Percentiles rank a stretch among this genome's conserved stretches.
Evolutionary conservation across 2,888 invertebrate genomes (phyloP).

Genomic region (Heliothis peltigera): DNA sequence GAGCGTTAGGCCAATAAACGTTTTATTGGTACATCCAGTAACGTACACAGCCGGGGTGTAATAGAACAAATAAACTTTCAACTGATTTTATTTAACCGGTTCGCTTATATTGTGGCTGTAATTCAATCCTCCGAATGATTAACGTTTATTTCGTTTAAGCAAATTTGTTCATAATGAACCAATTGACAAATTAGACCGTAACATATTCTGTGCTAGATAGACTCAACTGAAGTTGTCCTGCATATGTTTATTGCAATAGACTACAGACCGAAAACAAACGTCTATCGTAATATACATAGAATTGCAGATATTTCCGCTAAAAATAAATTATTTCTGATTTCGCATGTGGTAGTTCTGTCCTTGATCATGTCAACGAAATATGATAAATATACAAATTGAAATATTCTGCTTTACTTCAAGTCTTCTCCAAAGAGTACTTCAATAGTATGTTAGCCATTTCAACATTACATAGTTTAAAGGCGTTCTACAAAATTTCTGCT

Average conservation of each 20-base stretch:
- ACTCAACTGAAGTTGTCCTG: too few relatives aligned
- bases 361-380: constrained; percentile 20
- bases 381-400: constrained; percentile 16
- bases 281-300: too few relatives aligned
- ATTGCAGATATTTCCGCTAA: too few relatives aligned
- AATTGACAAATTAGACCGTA: constrained; percentile 9
- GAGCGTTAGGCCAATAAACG: constrained; percentile 49
- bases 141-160: constrained; percentile 4
- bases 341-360: background rate
- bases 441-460: constrained; percentile 35
- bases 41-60: constrained; percentile 23
- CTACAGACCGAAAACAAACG: too few relatives aligned
- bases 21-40: constrained; percentile 45
- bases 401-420: background rate
- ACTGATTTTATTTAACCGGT: constrained; percentile 16
- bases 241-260: too few relatives aligned
- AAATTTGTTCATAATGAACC: constrained; percentile 17
- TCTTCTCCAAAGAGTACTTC: constrained; percentile 6
- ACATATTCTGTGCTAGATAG: background rate
- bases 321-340: too few relatives aligned
- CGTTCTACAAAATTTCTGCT: constrained; percentile 12
- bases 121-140: constrained; percentile 27
- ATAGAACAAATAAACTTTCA: constrained; percentile 26
- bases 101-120: constrained; percentile 11
- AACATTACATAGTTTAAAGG: constrained; percentile 34